These are phyloP conservation scores for Theristicus caerulescens DNA, from an alignment of 2,113 vertebrate species.

Conservation along the genomic window DNA sequence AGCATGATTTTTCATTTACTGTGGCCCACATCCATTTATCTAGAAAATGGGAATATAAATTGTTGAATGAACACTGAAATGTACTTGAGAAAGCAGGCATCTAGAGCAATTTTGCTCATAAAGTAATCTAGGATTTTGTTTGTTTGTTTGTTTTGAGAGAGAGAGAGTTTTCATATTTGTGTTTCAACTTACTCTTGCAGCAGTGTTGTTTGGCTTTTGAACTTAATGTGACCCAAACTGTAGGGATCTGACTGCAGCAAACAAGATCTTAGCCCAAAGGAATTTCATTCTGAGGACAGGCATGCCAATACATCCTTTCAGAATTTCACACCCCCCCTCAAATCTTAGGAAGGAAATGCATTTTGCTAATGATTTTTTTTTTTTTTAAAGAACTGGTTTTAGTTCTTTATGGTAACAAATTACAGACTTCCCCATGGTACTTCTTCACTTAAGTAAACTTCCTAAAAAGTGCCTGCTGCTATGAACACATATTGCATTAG, in stretches of 20 bases:
- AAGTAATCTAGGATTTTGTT: background rate
- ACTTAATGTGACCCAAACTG: background rate
- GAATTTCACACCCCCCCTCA: background rate
- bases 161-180: background rate
- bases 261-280: background rate
- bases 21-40: background rate
- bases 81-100: background rate
- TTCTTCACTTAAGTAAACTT: background rate
- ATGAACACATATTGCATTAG: background rate
- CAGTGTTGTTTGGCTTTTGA: background rate
- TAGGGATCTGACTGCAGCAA: background rate
- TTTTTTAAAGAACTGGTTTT: background rate
- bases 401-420: background rate
- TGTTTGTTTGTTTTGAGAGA: background rate
- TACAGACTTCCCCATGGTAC: background rate
- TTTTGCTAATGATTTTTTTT: background rate
- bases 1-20: background rate
- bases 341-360: background rate
- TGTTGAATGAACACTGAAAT: background rate
- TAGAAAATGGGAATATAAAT: background rate
- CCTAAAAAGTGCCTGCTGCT: background rate
- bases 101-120: background rate
- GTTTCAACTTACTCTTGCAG: background rate
- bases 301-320: background rate
- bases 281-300: background rate